Percentiles rank a stretch among this genome's conserved stretches.
These are phyloP conservation scores for Hydriomena furcata DNA, from an alignment of 2,888 invertebrate genomes.

Conservation along the genomic window DNA sequence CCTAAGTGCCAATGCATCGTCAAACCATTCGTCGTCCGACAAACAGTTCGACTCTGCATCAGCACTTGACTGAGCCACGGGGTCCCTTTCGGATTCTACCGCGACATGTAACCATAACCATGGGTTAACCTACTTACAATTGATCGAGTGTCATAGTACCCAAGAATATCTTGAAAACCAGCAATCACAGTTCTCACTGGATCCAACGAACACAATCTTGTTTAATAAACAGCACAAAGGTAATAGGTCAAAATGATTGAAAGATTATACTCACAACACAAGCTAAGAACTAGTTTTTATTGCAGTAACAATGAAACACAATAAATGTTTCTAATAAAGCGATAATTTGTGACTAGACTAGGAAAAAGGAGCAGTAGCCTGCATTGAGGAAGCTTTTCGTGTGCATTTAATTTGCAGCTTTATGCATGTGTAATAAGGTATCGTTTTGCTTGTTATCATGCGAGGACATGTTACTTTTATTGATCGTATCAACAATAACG, in stretches of 20 bases:
- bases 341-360: constrained; percentile 56
- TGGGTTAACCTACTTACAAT: too few relatives aligned
- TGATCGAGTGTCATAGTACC: too few relatives aligned
- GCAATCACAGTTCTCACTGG: constrained; percentile 1
- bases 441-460: constrained; percentile 43
- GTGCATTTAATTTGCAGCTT: constrained; percentile 41
- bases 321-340: constrained; percentile 47
- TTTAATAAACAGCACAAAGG: constrained; percentile 18
- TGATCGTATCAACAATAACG: constrained; percentile 59
- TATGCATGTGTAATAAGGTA: constrained; percentile 44
- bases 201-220: constrained; percentile 11
- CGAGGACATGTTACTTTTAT: constrained; percentile 60
- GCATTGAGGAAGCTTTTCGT: constrained; percentile 45
- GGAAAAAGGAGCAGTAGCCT: constrained; percentile 64
- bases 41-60: too few relatives aligned
- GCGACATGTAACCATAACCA: too few relatives aligned
- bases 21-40: too few relatives aligned
- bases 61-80: too few relatives aligned
- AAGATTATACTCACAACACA: constrained; percentile 10
- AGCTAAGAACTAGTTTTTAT: constrained; percentile 19
- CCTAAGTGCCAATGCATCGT: too few relatives aligned
- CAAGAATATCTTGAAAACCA: background rate
- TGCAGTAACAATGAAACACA: constrained; percentile 24
- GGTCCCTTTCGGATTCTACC: too few relatives aligned
- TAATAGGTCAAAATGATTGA: constrained; percentile 21